phyloP scores from a whole-genome alignment of 2,113 vertebrate species.

The Hylia prasina region DNA sequence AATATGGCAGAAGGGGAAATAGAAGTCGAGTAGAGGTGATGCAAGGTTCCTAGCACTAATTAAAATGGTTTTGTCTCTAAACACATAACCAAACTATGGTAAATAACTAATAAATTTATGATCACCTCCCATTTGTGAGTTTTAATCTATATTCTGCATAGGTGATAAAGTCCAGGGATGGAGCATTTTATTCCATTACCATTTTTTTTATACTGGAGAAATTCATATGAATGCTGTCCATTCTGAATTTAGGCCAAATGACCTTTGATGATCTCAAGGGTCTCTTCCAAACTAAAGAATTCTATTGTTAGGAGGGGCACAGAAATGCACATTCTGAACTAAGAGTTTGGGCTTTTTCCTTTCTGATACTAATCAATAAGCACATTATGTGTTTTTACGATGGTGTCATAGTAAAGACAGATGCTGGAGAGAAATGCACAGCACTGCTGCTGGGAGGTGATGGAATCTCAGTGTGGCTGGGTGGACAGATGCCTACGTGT shows the following conservation, averaged over 20 bases:
- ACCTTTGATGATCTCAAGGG: not conserved
- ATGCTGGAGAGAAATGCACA: no score
- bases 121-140: accelerated
- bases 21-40: not conserved
- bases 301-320: not conserved
- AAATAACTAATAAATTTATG: not conserved
- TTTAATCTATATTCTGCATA: not conserved
- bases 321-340: not conserved
- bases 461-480: no score
- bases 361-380: no score
- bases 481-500: no score
- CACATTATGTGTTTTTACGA: no score
- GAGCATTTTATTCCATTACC: not conserved
- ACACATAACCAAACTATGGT: not conserved
- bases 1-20: not conserved
- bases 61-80: not conserved
- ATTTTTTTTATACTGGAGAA: not conserved
- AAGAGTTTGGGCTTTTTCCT: no score
- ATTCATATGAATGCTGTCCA: not conserved
- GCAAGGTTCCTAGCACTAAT: not conserved
- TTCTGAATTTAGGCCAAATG: not conserved
- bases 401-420: no score
- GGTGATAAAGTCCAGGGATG: not conserved
- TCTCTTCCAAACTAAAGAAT: not conserved
- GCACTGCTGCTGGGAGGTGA: no score